phyloP scores from a whole-genome alignment of 2,888 invertebrate genomes.

The Cremastobaeus sp. region DNA sequence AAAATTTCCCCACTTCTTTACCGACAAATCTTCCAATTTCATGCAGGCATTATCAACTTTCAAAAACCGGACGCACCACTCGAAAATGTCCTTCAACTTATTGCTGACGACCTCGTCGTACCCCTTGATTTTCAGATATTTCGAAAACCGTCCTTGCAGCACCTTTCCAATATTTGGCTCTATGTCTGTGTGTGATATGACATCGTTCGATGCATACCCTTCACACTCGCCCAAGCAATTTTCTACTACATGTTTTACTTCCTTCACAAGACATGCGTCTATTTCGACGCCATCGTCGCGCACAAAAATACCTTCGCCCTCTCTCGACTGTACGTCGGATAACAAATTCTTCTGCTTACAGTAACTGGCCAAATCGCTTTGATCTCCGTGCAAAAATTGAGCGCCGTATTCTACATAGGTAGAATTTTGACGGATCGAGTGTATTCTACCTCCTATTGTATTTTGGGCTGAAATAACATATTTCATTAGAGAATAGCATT shows the following conservation, averaged over 20 bases:
- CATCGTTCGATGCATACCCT: conserved; percentile 73
- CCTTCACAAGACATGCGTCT: conserved; percentile 78
- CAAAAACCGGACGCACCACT: conserved; percentile 82
- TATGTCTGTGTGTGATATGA: conserved; percentile 75
- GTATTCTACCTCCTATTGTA: conserved; percentile 80
- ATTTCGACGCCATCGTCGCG: conserved; percentile 79
- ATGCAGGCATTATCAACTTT: conserved; percentile 83
- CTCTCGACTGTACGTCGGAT: conserved; percentile 79
- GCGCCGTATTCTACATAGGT: conserved; percentile 81
- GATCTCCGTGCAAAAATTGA: conserved; percentile 83
- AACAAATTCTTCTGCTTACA: conserved; percentile 79
- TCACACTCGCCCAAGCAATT: conserved; percentile 79
- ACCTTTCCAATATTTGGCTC: conserved; percentile 76
- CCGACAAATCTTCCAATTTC: conserved; percentile 80
- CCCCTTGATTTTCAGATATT: conserved; percentile 76
- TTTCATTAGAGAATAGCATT: too few relatives aligned
- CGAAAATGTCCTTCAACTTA: conserved; percentile 80
- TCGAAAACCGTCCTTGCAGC: conserved; percentile 76
- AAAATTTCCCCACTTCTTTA: conserved; percentile 81
- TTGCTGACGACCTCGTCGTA: conserved; percentile 67
- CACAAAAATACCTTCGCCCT: conserved; percentile 81
- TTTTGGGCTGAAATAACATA: conserved; percentile 76
- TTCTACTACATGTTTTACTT: conserved; percentile 80
- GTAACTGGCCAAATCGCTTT: conserved; percentile 79
- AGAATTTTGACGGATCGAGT: conserved; percentile 76